Base-by-base conservation (phyloP, 2,797 vertebrate species). In the Nasua narica region DNA sequence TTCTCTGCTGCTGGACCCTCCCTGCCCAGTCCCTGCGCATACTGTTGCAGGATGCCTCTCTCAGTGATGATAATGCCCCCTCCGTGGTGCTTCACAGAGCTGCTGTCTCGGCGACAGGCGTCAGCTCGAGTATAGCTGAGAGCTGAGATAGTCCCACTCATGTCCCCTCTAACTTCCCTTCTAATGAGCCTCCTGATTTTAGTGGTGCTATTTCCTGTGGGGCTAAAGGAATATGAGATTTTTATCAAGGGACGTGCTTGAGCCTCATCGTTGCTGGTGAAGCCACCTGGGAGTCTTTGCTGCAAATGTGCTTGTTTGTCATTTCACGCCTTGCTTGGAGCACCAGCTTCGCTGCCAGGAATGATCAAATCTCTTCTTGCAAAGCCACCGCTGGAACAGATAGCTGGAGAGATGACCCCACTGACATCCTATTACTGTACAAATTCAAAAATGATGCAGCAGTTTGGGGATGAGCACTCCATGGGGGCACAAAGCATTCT, bases 341-440 rank as follows among this genome's bases (percentile, higher is more conserved):
- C 90, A 19, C n/a, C 0, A 21, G 69, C 48, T 96, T 85, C 69
- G 81, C 76, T 93, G 92, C 78, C 76, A 94, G 82, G 52, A 95
- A 94, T 88, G 92, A 97, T 91, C 87, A 90, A 43, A 93, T 94
- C 65, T 93, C 88, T 76, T 88, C 70, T 82, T 95, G 70, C 54
- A 84, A 91, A 93, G 81, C 50, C 2, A 58, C 46, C 67, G 6
- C 58, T 11, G 18, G 92, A 95, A 87, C 40, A 37, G 48, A 87
- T n/a, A 78, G 48, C 87, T 69, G 43, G 56, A 37, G 89, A 89
- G 86, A 93, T 94, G 96, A 93, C 92, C 90, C 65, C 32, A 58
- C 52, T 84, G 72, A 90, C 67, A 95, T 84, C 48, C 54, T 54
- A 52, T 95, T 81, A 86, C 77, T 94, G 50, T 70, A 62, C 7